These are phyloP conservation scores for Monarcha castaneiventris DNA, from an alignment of 2,113 vertebrate genomes.

Conservation along the genomic window DNA sequence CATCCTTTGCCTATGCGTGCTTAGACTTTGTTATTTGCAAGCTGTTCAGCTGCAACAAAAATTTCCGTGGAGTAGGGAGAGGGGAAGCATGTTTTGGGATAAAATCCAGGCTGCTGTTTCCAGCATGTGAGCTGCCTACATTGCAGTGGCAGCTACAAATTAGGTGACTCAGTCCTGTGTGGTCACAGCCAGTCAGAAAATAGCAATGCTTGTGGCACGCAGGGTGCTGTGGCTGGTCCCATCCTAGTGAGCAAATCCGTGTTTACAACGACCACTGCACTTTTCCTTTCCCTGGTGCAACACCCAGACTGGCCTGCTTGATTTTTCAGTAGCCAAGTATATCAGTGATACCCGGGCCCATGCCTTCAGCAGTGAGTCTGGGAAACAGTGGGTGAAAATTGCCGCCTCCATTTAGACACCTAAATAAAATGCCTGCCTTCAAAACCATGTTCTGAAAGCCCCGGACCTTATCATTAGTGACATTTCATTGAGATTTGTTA, in stretches of 20 bases:
- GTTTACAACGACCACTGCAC: not conserved
- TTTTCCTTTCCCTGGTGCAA: not conserved
- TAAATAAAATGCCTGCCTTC: not conserved
- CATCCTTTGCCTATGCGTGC: not conserved
- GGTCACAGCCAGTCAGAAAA: not conserved
- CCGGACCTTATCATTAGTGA: not conserved
- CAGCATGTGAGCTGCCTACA: not conserved
- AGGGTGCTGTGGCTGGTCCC: not conserved
- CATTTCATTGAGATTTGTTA: slow-evolving; percentile 36
- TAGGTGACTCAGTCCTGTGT: not conserved
- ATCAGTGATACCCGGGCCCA: not conserved
- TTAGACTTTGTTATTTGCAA: not conserved
- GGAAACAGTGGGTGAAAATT: not conserved
- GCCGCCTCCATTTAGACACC: not conserved
- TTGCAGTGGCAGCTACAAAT: not conserved
- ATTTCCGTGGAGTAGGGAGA: not conserved
- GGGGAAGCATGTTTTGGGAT: not conserved
- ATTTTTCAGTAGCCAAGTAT: not conserved
- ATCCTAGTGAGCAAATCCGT: not conserved
- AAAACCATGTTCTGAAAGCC: not conserved
- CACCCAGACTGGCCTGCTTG: not conserved
- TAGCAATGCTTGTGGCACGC: not conserved
- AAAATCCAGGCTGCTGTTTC: not conserved
- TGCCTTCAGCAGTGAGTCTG: not conserved
- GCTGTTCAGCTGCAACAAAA: not conserved